Evolutionary conservation across 2,888 invertebrate genomes (phyloP).

Genomic region (Oxystoma pomonae): DNA sequence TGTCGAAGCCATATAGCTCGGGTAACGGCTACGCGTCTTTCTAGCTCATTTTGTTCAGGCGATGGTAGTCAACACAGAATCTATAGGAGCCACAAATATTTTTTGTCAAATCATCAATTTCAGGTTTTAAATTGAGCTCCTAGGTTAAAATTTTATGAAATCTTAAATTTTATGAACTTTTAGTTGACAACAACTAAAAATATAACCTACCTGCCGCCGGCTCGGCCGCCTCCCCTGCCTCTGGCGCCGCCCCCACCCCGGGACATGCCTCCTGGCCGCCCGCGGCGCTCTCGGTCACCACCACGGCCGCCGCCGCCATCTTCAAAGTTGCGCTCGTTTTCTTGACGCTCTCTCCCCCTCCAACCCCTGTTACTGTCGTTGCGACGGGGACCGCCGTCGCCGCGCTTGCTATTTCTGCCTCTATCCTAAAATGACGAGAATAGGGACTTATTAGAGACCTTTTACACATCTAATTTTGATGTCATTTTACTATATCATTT

Average conservation of each 20-base stretch:
- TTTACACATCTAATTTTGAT: too few relatives aligned
- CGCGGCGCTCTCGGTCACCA: slow-evolving; percentile 29
- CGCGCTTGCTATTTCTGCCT: slow-evolving; percentile 18
- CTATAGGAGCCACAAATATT: too few relatives aligned
- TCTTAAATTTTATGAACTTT: background rate
- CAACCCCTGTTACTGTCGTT: slow-evolving; percentile 38
- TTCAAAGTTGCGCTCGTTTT: slow-evolving; percentile 44
- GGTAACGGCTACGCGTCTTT: too few relatives aligned
- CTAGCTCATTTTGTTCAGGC: too few relatives aligned
- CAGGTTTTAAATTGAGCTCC: too few relatives aligned
- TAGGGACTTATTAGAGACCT: too few relatives aligned
- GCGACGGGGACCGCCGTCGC: slow-evolving; percentile 40
- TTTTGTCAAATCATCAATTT: too few relatives aligned
- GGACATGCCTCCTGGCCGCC: slow-evolving; percentile 47
- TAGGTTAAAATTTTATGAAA: background rate
- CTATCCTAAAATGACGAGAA: slow-evolving; percentile 12
- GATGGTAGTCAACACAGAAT: too few relatives aligned
- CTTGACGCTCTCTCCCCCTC: slow-evolving; percentile 43
- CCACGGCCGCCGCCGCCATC: slow-evolving; percentile 38
- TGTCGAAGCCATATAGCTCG: too few relatives aligned
- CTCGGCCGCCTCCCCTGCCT: slow-evolving; percentile 44
- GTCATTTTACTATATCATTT: too few relatives aligned
- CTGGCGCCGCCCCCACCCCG: slow-evolving; percentile 45
- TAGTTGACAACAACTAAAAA: background rate
- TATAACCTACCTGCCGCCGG: slow-evolving; percentile 39